Conservation (phyloP, 2,888 invertebrate genomes). For the Ormia ochracea region DNA sequence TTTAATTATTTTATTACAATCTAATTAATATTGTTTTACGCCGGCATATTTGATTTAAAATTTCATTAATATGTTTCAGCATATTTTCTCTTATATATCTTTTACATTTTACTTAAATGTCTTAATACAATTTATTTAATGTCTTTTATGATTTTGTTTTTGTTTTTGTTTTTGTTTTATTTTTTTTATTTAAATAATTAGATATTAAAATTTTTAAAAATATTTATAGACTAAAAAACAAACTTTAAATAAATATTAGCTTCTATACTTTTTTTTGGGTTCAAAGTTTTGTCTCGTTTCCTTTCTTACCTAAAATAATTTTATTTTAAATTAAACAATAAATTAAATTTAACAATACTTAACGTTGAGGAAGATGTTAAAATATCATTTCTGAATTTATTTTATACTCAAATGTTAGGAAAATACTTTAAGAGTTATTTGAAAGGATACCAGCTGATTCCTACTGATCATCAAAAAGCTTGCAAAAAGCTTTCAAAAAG, state of each 20-base stretch:
- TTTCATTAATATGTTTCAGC: conserved; percentile 61
- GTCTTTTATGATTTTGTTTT: too few relatives aligned
- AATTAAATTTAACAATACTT: conserved; percentile 46
- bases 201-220: neutral
- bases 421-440: too few relatives aligned
- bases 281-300: conserved; percentile 34
- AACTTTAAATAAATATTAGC: conserved; percentile 62
- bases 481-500: too few relatives aligned
- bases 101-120: conserved; percentile 44
- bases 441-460: too few relatives aligned
- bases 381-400: neutral
- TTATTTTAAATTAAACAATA: conserved; percentile 19
- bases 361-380: neutral
- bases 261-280: conserved; percentile 64
- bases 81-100: conserved; percentile 51
- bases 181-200: conserved; percentile 14
- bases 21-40: conserved; percentile 62
- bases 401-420: neutral
- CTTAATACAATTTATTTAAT: conserved; percentile 62
- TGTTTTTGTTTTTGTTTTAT: too few relatives aligned
- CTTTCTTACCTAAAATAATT: neutral
- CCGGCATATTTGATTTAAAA: conserved; percentile 54
- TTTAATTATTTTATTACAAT: conserved; percentile 34
- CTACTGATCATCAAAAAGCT: too few relatives aligned
- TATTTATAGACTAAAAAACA: conserved; percentile 33